Percentiles rank a stretch among this genome's conserved stretches.
phyloP scores from a whole-genome alignment of 2,797 vertebrate genomes.

The Meriones psammophilus region DNA sequence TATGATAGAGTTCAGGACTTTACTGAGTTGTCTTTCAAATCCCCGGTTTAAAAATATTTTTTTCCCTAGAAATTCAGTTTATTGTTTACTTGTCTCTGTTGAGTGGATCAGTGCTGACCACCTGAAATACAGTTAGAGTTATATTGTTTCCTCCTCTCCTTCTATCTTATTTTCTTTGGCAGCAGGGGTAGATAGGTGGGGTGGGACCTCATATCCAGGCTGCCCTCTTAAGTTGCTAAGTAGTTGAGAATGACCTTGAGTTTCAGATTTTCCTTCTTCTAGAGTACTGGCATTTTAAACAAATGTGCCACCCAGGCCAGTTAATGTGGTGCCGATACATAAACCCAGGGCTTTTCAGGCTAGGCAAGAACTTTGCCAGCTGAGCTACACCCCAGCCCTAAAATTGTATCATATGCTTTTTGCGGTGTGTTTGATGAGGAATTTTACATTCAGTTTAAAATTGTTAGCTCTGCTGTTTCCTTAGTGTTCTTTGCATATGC shows the following conservation, averaged over 20 bases:
- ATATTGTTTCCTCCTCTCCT: neutral
- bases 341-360: neutral
- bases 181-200: neutral
- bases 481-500: neutral
- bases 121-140: constrained; percentile 20
- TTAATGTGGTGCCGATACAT: neutral
- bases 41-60: neutral
- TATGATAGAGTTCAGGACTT: neutral
- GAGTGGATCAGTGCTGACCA: neutral
- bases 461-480: neutral
- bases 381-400: neutral
- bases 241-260: neutral
- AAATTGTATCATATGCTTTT: neutral
- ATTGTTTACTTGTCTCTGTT: neutral
- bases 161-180: neutral
- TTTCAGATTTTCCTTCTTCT: neutral
- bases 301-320: neutral
- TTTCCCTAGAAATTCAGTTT: neutral
- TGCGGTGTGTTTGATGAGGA: neutral
- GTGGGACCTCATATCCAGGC: neutral
- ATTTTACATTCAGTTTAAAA: constrained; percentile 27
- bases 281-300: neutral
- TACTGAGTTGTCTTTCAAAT: neutral
- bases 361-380: neutral
- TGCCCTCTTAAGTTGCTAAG: neutral